Base-by-base conservation (phyloP, 1,140 invertebrate genomes). In the Habropoda laboriosa region DNA sequence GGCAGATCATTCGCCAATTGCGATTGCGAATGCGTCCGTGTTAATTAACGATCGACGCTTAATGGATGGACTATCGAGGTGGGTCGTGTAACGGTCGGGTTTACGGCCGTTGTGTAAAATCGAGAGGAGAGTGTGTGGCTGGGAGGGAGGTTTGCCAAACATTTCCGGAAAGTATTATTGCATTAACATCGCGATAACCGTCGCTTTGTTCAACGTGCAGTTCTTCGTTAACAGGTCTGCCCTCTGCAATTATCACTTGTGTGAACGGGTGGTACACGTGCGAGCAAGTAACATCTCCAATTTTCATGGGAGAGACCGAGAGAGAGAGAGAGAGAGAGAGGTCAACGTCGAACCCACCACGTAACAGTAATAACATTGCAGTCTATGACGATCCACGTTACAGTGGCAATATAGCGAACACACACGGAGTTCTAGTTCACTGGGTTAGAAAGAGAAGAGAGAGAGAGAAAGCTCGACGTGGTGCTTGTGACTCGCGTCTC, bases 21-120 rank as follows among this genome's bases (percentile, higher is more conserved):
- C 58, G 49, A 71, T 51, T 38, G 45, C 16, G 58, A 70, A 82
- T 75, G 53, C n/a, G 45, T 80, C 35, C 66, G 27, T 32, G 60
- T 74, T 80, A 80, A 83, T 85, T 85, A 82, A 80, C 81, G 72
- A 76, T 76, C 61, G 27, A 7, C 57, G 57, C 38, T 71, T 83
- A 73, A 83, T 80, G 24, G 51, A 83, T 18, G 24, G 6, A 49
- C 21, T n/a, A n/a, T 47, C 5, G 16, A 10, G n/a, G 16, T 21
- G 12, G 27, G 7, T 55, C 21, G 10, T 30, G 30, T 30, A 7
- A 21, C 12, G 42, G 1, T 24, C 40, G 2, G 40, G 70, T 60
- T 71, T 47, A 35, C 12, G 27, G 0, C 2, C n/a, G 18, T 63
- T 18, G 45, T 13, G 51, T 40, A 45, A 45, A 55, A 55, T 13